Evolutionary conservation across 2,888 invertebrate species (phyloP).

Genomic region (Drosophila acutilabella): DNA sequence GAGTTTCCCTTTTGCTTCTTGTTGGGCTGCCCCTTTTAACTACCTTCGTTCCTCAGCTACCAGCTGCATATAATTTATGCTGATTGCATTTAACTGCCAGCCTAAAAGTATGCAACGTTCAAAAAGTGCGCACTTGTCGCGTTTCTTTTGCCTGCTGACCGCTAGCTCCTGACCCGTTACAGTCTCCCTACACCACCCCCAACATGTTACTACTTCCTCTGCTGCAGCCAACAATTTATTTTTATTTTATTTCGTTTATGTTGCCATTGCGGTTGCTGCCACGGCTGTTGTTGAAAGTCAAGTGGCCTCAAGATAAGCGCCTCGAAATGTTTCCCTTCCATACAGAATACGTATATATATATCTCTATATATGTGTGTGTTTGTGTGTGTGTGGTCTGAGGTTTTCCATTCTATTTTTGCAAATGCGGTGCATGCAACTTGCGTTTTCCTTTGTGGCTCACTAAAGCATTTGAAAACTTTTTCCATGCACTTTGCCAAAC

Average conservation of each 20-base stretch:
- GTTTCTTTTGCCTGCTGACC: slow-evolving; percentile 40
- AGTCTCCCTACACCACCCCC: neutral
- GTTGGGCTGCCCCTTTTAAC: neutral
- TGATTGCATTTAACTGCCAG: slow-evolving; percentile 77
- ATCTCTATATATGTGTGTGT: slow-evolving; percentile 16
- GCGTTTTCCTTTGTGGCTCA: slow-evolving; percentile 49
- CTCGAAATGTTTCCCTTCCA: slow-evolving; percentile 66
- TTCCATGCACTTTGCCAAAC: slow-evolving; percentile 35
- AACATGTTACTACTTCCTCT: neutral
- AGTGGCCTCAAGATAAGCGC: slow-evolving; percentile 74
- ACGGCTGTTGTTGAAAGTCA: slow-evolving; percentile 61
- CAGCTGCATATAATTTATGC: slow-evolving; percentile 78
- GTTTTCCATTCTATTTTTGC: slow-evolving; percentile 51
- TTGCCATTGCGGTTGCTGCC: slow-evolving; percentile 42
- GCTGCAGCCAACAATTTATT: slow-evolving; percentile 64
- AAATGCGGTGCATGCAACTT: slow-evolving; percentile 57
- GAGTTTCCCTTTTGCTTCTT: too few species aligned
- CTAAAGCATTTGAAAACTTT: slow-evolving; percentile 41
- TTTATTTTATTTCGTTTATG: slow-evolving; percentile 70
- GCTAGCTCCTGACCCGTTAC: neutral
- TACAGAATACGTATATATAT: slow-evolving; percentile 25
- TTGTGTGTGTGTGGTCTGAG: slow-evolving; percentile 29
- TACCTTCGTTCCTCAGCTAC: slow-evolving; percentile 4
- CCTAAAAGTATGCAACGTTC: slow-evolving; percentile 36
- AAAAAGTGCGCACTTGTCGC: slow-evolving; percentile 71